Conservation (phyloP, 2,113 vertebrate genomes). For the Nymphicus hollandicus region DNA sequence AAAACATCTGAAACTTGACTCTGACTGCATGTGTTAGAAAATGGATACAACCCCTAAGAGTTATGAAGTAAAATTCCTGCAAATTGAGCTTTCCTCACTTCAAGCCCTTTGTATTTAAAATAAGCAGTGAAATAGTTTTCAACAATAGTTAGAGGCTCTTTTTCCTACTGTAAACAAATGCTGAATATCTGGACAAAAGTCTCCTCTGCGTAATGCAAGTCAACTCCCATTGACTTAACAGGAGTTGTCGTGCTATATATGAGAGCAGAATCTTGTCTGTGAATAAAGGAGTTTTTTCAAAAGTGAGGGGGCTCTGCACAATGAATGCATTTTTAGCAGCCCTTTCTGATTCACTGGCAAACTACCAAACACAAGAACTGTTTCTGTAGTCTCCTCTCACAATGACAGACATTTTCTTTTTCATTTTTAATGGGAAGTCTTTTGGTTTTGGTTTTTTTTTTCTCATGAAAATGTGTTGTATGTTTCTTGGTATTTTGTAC, state of each 20-base stretch:
- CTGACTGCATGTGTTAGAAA: not conserved
- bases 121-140: constrained; percentile 11
- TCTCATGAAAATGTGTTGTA: not conserved
- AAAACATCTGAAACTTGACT: not conserved
- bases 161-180: constrained; percentile 31
- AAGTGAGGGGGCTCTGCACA: constrained; percentile 62
- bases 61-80: not conserved
- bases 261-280: constrained; percentile 48
- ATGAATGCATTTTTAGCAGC: constrained; percentile 63
- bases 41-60: not conserved
- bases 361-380: constrained; percentile 48
- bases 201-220: not conserved
- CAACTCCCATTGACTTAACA: constrained; percentile 36
- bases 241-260: not conserved
- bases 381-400: constrained; percentile 57
- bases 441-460: not conserved
- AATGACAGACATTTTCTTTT: constrained; percentile 63
- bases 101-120: constrained; percentile 14
- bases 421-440: constrained; percentile 55
- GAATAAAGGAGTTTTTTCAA: constrained; percentile 58
- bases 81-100: not conserved
- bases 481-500: not conserved
- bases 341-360: constrained; percentile 63
- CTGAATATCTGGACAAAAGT: not conserved
- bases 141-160: not conserved